Evolutionary conservation across 2,113 vertebrate species (phyloP).

Genomic region (Gila orcuttii): DNA sequence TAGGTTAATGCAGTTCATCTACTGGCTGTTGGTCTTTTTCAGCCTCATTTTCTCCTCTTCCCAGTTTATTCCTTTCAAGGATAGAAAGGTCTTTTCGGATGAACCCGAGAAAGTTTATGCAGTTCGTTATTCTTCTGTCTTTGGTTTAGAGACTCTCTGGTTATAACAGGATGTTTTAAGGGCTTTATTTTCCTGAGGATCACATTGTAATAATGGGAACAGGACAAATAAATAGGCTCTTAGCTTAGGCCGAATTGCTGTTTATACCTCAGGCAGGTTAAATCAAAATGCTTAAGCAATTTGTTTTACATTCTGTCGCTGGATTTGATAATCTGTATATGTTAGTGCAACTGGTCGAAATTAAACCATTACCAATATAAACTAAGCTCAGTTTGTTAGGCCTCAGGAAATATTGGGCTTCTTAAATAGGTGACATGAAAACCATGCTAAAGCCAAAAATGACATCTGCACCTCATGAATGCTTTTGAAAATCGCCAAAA

Average conservation of each 20-base stretch:
- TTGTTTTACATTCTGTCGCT: not conserved
- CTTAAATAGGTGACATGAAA: not conserved
- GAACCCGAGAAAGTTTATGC: constrained; percentile 18
- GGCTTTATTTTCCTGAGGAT: constrained; percentile 21
- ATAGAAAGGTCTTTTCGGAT: constrained; percentile 21
- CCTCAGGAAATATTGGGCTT: not conserved
- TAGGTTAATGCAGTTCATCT: constrained; percentile 58
- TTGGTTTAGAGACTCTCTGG: not conserved
- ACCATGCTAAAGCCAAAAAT: not conserved
- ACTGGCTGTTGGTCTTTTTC: constrained; percentile 53
- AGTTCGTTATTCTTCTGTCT: constrained; percentile 14
- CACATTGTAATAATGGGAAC: constrained; percentile 15
- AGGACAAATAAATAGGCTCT: not conserved
- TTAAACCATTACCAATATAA: not conserved
- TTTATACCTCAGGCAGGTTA: constrained; percentile 19
- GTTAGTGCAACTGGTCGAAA: not conserved
- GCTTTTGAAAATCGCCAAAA: not conserved
- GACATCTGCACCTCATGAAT: constrained; percentile 20
- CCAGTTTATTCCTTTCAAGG: constrained; percentile 44
- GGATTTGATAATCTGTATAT: not conserved
- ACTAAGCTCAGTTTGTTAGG: not conserved
- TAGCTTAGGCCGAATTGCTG: not conserved
- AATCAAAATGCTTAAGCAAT: not conserved
- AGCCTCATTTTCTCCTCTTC: constrained; percentile 46
- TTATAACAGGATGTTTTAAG: constrained; percentile 13